Evolutionary conservation across 1,140 invertebrate genomes (phyloP), one percentile per base, ranked within the genome.

Genomic region (Plectrocnemia conspersa): DNA sequence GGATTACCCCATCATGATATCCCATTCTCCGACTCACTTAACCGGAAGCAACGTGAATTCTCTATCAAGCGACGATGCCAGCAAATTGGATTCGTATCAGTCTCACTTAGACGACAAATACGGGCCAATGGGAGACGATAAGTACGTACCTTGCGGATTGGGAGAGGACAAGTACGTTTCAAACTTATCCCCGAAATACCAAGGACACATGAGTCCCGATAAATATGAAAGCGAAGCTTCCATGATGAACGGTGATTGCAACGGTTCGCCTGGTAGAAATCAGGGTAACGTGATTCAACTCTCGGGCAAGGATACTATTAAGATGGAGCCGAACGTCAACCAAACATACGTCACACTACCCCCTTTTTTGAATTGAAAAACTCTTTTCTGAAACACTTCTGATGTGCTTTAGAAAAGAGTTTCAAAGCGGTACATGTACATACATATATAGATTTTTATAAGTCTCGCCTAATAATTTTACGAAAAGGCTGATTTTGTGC

Each of bases 321-420:
- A 83, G 62, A 80, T 74, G 64, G 82, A 83, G 56, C 77, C 79
- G 6, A 79, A 72, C 24, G 71, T 65, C 16, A 76, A 77, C 57
- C 83, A 80, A 64, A 80, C 74, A 41, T 85, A 83, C 62, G 82
- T 83, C 5, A 79, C 82, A 33, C 70, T 85, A 68, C 84, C 84
- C 74, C 82, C 83, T 81, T 85, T 86, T 83, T 78, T 83, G 78
- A 84, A 85, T 76, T 85, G 79, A 82, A 76, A 75, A 74, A 75
- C 74, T 76, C 74, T 67, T 74, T 76, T 72, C 71, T 73, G 70
- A 76, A 75, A 73, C 72, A 74, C 67, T 71, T 54, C 10, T 61
- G 35, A 60, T 32, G 16, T 16, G 19, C 23, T 44, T 54, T 33
- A 35, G 52, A 33, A 52, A 47, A 55, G 57, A 59, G 57, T 59